Conservation (phyloP, 2,888 invertebrate genomes). For the Lepas anatifera region DNA sequence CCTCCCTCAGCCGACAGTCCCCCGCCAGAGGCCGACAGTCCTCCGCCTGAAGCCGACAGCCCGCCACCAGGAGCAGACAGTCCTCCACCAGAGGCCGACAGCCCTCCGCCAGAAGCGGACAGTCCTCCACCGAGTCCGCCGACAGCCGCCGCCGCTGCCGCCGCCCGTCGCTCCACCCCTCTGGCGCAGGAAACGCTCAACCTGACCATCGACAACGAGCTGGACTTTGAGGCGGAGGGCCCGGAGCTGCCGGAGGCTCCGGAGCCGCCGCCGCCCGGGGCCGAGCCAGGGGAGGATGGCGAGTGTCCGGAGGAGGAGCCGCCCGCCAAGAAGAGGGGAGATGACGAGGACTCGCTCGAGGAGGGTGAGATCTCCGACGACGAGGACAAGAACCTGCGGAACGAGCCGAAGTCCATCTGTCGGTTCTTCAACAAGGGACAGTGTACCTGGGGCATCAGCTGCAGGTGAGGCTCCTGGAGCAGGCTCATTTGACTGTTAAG, state of each 20-base stretch:
- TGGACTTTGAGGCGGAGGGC: constrained; percentile 16
- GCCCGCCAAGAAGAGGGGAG: constrained; percentile 30
- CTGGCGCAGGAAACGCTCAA: neutral
- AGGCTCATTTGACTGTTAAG: no score
- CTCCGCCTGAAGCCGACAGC: no score
- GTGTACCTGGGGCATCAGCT: constrained; percentile 93
- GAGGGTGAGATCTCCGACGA: constrained; percentile 83
- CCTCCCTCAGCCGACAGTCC: neutral
- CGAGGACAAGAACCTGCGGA: constrained; percentile 42
- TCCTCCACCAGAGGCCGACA: no score
- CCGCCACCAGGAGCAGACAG: no score
- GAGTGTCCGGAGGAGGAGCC: constrained; percentile 29
- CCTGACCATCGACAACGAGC: constrained; percentile 8
- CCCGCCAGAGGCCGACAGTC: no score
- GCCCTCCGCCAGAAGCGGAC: neutral
- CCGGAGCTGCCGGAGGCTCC: constrained; percentile 26
- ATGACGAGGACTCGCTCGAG: constrained; percentile 40
- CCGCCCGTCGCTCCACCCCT: neutral
- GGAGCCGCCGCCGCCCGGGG: neutral
- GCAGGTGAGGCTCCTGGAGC: constrained; percentile 51
- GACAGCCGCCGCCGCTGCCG: no score
- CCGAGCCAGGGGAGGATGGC: constrained; percentile 40
- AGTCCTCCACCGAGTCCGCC: neutral
- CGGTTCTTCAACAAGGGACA: constrained; percentile 86
- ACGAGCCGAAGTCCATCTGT: constrained; percentile 77